phyloP scores from a whole-genome alignment of 2,797 vertebrate genomes.

The Acridotheres tristis region DNA sequence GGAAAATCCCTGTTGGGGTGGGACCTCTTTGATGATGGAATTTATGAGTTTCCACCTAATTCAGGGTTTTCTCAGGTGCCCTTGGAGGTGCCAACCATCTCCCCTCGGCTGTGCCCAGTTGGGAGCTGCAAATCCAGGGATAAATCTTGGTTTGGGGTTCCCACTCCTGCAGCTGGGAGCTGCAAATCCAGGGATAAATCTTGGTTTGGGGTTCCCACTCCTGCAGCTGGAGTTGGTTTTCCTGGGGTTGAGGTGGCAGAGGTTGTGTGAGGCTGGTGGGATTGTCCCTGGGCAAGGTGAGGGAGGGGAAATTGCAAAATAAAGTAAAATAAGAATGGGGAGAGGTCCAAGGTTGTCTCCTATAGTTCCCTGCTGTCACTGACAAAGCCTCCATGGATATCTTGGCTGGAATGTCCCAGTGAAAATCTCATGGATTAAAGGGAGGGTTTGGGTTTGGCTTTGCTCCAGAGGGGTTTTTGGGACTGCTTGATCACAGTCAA shows the following conservation, averaged over 20 bases:
- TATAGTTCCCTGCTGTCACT: neutral
- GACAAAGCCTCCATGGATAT: neutral
- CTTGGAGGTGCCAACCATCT: neutral
- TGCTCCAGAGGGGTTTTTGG: neutral
- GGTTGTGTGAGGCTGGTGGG: neutral
- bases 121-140: neutral
- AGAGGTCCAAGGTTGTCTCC: neutral
- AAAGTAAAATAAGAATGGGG: fast-evolving
- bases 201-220: too few species aligned
- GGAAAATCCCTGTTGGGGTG: neutral
- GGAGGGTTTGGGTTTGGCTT: neutral
- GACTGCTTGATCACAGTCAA: neutral
- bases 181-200: too few species aligned
- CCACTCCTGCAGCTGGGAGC: too few species aligned
- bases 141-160: fast-evolving
- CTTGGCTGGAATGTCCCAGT: neutral
- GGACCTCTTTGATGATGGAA: neutral
- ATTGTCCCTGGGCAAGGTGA: too few species aligned
- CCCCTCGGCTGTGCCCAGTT: fast-evolving
- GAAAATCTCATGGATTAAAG: neutral
- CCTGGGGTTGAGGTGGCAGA: neutral
- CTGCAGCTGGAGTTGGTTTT: neutral
- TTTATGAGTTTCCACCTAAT: neutral
- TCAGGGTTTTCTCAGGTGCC: fast-evolving
- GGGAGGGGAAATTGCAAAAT: neutral